Base-by-base conservation (phyloP, 2,888 invertebrate genomes). In the Xestia xanthographa region DNA sequence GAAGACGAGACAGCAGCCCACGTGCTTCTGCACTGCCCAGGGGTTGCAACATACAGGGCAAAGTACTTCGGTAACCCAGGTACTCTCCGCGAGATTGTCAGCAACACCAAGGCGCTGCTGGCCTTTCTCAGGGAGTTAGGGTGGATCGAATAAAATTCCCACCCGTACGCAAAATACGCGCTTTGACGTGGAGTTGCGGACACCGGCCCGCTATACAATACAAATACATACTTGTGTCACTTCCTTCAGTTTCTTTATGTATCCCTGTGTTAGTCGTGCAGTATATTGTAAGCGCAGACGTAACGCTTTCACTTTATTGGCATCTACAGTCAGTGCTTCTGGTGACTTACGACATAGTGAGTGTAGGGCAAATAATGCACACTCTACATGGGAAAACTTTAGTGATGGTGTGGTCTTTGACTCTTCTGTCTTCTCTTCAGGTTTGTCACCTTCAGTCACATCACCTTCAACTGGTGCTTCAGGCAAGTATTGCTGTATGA, bases 381-480 rank as follows among this genome's bases (percentile, higher is more conserved):
- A 99, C 95, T 99, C 99, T 4, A 99, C 98, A 91, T 98, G 98
- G 56, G 99, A 98, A 92, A 99, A 99, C 92, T 99, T 98, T 68
- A 99, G 97, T 79, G 98, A 98, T n/a, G 99, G 99, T 83, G 98
- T 97, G 65, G 97, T 95, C 60, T 94, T 92, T 9, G 85, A 72
- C 41, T 95, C 95, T 77, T 95, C 95, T 58, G 89, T 41, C 93
- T 93, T 93, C 11, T 91, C 92, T 72, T 92, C 91, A 12, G 90
- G 60, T 72, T 92, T 92, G 72, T 97, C 97, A 70, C 83, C 86
- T 11, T 97, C 97, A 84, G 97, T 97, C 26, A 89, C 90, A 75
- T 91, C 90, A 68, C 62, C 86, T 85, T 98, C 98, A 72, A 97
- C 94, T 73, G 99, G 98, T 29, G 99, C 99, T 87, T 98, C 97